Evolutionary conservation across 2,797 vertebrate genomes (phyloP).

Genomic region (Lutjanus argentimaculatus): DNA sequence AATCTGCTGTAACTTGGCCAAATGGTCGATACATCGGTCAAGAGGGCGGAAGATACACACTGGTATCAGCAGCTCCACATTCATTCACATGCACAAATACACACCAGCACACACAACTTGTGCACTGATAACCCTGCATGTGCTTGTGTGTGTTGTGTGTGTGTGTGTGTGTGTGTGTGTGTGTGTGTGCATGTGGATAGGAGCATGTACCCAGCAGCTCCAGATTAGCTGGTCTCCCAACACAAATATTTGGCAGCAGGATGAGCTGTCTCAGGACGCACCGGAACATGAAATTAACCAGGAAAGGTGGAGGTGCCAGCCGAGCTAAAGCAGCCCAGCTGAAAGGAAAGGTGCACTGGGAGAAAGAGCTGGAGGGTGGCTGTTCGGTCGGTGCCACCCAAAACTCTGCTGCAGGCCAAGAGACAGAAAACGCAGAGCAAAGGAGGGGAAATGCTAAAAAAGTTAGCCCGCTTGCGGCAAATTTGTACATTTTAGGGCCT

Average conservation of each 20-base stretch:
- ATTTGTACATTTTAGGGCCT: constrained; percentile 50
- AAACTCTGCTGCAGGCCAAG: constrained; percentile 9
- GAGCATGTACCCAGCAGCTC: constrained; percentile 63
- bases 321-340: constrained; percentile 44
- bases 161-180: constrained; percentile 15
- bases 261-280: constrained; percentile 86
- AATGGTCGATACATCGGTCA: constrained; percentile 44
- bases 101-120: constrained; percentile 25
- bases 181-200: constrained; percentile 45
- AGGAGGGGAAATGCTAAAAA: constrained; percentile 33
- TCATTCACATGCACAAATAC: constrained; percentile 46
- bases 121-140: constrained; percentile 45
- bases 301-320: constrained; percentile 72
- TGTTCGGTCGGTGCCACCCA: not conserved
- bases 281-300: constrained; percentile 88
- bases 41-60: constrained; percentile 45
- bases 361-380: constrained; percentile 17
- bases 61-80: constrained; percentile 42
- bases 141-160: constrained; percentile 12
- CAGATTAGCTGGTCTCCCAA: constrained; percentile 81
- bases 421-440: constrained; percentile 7
- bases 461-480: constrained; percentile 51
- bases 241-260: constrained; percentile 88
- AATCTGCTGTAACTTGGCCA: constrained; percentile 65
- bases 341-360: constrained; percentile 37